phyloP scores from a whole-genome alignment of 2,888 invertebrate genomes.

The Trachelus stipa region DNA sequence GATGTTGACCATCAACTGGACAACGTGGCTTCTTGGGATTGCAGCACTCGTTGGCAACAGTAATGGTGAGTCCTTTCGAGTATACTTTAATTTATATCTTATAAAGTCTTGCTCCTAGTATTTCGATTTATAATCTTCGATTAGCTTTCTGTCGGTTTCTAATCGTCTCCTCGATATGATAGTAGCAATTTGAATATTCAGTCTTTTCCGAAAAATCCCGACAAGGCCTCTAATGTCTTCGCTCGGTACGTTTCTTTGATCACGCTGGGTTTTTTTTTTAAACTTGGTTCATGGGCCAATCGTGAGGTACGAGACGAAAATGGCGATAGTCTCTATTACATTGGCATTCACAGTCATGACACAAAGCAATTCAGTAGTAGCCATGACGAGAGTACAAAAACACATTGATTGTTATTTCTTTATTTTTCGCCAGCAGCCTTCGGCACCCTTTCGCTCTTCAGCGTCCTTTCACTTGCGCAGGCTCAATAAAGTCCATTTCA shows the following conservation, averaged over 20 bases:
- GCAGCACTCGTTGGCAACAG: constrained; percentile 54
- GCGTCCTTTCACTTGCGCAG: neutral
- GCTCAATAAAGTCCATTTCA: neutral
- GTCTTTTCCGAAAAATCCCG: too few relatives aligned
- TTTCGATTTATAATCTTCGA: too few relatives aligned
- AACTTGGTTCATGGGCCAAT: neutral
- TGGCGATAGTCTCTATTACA: neutral
- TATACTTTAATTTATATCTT: neutral
- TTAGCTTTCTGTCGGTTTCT: too few relatives aligned
- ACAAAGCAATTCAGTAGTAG: neutral
- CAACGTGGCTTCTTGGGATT: constrained; percentile 56
- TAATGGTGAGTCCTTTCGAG: constrained; percentile 51
- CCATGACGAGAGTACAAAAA: neutral
- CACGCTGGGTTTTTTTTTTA: neutral
- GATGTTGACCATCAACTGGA: constrained; percentile 53
- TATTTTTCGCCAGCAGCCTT: neutral
- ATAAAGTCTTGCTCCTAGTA: neutral
- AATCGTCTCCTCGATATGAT: too few relatives aligned
- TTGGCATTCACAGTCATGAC: neutral
- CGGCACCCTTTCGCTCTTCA: neutral
- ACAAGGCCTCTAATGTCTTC: neutral
- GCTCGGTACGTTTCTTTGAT: neutral
- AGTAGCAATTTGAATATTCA: too few relatives aligned
- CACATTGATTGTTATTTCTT: neutral
- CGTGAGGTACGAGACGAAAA: neutral